Percentiles rank a stretch among this genome's conserved stretches.
phyloP scores from a whole-genome alignment of 2,113 vertebrate genomes.

The Tychaedon coryphoeus region DNA sequence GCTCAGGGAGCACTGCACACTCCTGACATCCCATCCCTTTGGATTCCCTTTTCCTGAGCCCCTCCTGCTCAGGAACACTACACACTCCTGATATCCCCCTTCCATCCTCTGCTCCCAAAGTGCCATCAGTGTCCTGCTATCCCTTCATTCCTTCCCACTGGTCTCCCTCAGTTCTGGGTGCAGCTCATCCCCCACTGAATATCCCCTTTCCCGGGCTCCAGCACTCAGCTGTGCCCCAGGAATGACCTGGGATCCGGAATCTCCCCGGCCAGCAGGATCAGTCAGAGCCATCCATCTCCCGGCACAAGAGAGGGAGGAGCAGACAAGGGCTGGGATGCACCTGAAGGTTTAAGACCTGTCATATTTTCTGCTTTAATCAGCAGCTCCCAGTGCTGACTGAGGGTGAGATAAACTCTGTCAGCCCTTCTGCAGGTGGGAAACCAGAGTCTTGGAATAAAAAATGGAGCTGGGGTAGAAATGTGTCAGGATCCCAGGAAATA shows the following conservation, averaged over 20 bases:
- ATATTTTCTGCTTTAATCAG: slow-evolving; percentile 49
- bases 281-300: not conserved
- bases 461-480: not conserved
- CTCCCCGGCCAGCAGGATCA: not conserved
- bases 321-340: not conserved
- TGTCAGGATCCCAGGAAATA: not conserved
- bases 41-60: slow-evolving; percentile 21
- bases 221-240: not conserved
- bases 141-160: not conserved
- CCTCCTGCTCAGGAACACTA: not conserved
- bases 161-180: not conserved
- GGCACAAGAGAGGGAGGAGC: not conserved
- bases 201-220: not conserved
- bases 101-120: slow-evolving; percentile 6
- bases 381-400: not conserved
- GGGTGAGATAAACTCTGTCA: slow-evolving; percentile 51
- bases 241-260: not conserved
- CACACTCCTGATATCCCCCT: not conserved
- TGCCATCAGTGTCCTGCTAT: slow-evolving; percentile 3
- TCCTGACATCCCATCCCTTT: not conserved
- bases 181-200: not conserved
- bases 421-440: not conserved
- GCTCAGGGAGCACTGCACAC: not conserved
- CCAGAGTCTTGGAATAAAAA: not conserved
- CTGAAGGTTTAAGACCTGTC: not conserved